Percentiles rank a stretch among this genome's conserved stretches.
Conservation (phyloP, 2,113 vertebrate species). For the Catharus bicknelli region DNA sequence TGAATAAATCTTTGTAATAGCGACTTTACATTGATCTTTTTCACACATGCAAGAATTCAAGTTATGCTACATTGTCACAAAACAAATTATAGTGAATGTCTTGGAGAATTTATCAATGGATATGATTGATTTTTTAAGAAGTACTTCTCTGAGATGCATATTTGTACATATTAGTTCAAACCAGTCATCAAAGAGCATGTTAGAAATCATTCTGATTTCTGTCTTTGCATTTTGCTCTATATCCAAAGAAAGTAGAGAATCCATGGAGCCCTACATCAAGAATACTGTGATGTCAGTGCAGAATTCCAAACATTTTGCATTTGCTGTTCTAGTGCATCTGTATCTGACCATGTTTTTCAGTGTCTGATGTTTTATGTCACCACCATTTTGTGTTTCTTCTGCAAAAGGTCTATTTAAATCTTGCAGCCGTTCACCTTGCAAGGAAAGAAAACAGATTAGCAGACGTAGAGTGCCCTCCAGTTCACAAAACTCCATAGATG, state of each 20-base stretch:
- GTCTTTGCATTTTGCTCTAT: neutral
- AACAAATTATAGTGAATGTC: constrained; percentile 15
- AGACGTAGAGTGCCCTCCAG: neutral
- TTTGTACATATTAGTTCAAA: neutral
- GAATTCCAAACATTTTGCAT: neutral
- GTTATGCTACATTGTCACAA: neutral
- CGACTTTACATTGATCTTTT: neutral
- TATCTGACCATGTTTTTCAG: fast-evolving
- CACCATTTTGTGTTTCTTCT: neutral
- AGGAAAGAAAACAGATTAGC: neutral
- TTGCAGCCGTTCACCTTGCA: neutral
- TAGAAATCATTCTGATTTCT: neutral
- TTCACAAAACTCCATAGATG: neutral
- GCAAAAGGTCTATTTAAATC: neutral
- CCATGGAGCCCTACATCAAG: neutral
- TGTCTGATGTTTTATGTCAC: neutral
- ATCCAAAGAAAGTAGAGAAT: neutral
- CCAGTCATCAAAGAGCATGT: neutral
- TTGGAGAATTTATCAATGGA: neutral
- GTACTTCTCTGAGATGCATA: neutral
- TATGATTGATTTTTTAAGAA: neutral
- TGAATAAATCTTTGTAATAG: constrained; percentile 23
- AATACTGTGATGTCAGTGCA: neutral
- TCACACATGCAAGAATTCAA: neutral
- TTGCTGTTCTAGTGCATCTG: neutral